Percentiles rank a stretch among this genome's conserved stretches.
Evolutionary conservation across 1,140 invertebrate genomes (phyloP).

Genomic region (Tetranychus cinnabarinus): DNA sequence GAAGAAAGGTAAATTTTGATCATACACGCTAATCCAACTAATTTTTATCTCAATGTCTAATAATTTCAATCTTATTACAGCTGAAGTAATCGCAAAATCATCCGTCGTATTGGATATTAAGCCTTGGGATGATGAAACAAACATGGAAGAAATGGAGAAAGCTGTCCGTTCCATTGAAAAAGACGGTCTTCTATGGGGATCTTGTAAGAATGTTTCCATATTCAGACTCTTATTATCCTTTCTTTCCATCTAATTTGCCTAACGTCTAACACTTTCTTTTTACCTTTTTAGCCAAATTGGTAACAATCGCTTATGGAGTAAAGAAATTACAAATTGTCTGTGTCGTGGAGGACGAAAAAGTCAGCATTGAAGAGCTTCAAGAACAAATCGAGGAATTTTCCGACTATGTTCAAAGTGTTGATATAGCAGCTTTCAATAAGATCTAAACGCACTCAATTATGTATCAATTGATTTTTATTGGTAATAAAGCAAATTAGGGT

Average conservation of each 20-base stretch:
- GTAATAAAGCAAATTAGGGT: too few relatives aligned
- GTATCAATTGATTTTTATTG: neutral
- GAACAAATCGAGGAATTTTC: conserved; percentile 69
- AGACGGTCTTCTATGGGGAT: conserved; percentile 76
- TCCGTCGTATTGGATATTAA: conserved; percentile 82
- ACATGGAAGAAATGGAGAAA: conserved; percentile 62
- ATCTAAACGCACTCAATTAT: conserved; percentile 36
- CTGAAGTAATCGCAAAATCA: conserved; percentile 56
- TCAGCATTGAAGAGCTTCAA: conserved; percentile 59
- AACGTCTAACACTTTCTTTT: neutral
- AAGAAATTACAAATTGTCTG: conserved; percentile 77
- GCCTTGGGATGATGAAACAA: conserved; percentile 94
- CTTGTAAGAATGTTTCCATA: neutral
- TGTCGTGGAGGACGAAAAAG: conserved; percentile 85
- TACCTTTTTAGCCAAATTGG: conserved; percentile 35
- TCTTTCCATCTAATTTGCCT: too few relatives aligned
- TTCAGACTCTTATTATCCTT: neutral
- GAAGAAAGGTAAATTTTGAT: conserved; percentile 4
- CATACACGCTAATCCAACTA: neutral
- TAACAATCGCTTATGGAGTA: conserved; percentile 82
- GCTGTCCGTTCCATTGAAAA: conserved; percentile 47
- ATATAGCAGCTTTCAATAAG: conserved; percentile 90
- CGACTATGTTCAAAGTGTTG: conserved; percentile 65
- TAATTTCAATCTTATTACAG: neutral
- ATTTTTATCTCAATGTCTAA: neutral